Conservation (phyloP, 2,797 vertebrate species). For the Darevskia nairensis region DNA sequence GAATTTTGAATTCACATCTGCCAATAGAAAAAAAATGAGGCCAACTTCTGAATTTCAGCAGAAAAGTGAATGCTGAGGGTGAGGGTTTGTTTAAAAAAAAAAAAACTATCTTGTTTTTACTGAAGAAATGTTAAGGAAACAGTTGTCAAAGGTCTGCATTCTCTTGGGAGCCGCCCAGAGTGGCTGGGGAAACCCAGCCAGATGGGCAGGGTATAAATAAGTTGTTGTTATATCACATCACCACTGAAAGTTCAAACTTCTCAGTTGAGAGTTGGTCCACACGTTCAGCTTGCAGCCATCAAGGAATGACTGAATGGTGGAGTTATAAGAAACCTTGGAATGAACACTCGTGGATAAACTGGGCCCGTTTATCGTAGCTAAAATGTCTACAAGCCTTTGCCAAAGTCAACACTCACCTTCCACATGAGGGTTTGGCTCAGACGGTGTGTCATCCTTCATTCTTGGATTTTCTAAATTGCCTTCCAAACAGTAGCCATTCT, state of each 20-base stretch:
- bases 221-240: background rate
- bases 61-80: too few species aligned
- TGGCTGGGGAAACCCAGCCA: too few species aligned
- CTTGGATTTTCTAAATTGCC: background rate
- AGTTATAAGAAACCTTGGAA: background rate
- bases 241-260: background rate
- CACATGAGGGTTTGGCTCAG: background rate
- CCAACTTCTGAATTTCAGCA: too few species aligned
- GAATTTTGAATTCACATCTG: too few species aligned
- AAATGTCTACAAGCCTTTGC: background rate
- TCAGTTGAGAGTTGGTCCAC: background rate
- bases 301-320: background rate
- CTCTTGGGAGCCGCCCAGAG: too few species aligned
- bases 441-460: background rate
- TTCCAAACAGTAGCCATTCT: slow-evolving; percentile 8
- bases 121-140: too few species aligned
- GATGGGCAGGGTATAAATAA: too few species aligned
- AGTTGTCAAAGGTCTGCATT: too few species aligned
- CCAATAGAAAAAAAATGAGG: too few species aligned
- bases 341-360: background rate
- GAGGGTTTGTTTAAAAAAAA: too few species aligned
- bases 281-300: background rate
- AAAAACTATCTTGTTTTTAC: too few species aligned
- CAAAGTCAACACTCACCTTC: background rate
- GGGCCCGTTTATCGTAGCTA: background rate